Base-by-base conservation (phyloP, 2,888 invertebrate species). In the Oscheius sp. region DNA sequence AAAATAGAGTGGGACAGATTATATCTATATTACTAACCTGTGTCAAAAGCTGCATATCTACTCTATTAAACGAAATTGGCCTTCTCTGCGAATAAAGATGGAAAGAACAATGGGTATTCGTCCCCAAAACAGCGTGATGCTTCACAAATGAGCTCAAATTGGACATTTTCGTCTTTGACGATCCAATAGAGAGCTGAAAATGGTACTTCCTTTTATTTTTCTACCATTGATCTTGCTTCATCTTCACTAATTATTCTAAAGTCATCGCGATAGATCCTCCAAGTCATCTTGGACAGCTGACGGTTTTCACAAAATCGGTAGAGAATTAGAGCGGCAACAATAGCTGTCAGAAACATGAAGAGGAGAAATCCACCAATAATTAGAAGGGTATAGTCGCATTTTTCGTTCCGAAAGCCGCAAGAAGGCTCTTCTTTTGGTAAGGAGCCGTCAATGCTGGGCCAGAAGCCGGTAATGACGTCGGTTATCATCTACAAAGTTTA, bases 161-260 rank as follows among this genome's bases (percentile, higher is more conserved):
- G 20, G 81, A 81, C 71, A 84, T 68, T 66, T 85, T 81, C 1
- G 84, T 84, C 44, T 74, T 73, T 0, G 81, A 77, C 8, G 80
- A 80, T 14, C 83, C 84, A 28, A 84, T 81, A 5, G 84, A 84
- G 6, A 84, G 66, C 76, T 76, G 47, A 57, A 63, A 64, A 24
- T 41, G 5, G 6, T 2, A 47, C 5, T 9, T 30, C 14, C 20
- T 2, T 38, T 22, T 1, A 22, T 20, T 14, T 2, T 66, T 38
- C 3, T 45, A 76, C 72, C 82, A 84, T 85, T 6, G 84, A 85
- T 68, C 82, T 84, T 75, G 85, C 80, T 61, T 84, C 84, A 5
- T 84, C 83, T 49, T 78, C 82, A 61, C 75, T 80, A 50, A 84
- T 77, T 20, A 82, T 77, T 3, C 84, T 72, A 65, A 84, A 80